phyloP scores from a whole-genome alignment of 2,113 vertebrate genomes.

The Echinops telfairi region DNA sequence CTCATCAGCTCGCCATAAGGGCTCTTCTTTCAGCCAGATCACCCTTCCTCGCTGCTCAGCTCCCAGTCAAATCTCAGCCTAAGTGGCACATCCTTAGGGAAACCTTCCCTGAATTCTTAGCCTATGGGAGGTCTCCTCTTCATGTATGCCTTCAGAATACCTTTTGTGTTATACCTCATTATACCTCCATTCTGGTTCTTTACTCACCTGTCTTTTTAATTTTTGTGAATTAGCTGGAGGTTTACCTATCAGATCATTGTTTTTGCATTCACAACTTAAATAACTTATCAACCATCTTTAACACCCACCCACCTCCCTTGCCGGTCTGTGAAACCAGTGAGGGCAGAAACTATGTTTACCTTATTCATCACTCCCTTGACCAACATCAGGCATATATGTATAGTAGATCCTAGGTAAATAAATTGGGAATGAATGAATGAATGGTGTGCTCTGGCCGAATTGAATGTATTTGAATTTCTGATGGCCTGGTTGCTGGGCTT shows the following conservation, averaged over 20 bases:
- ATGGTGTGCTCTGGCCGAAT: not conserved
- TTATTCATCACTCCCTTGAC: not conserved
- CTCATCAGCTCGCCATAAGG: not conserved
- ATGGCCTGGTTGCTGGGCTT: not conserved
- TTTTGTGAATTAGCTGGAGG: not conserved
- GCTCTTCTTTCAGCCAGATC: not conserved
- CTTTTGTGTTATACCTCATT: not conserved
- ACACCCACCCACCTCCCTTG: not conserved
- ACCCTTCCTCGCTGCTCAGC: not conserved
- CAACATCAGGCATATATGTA: not conserved
- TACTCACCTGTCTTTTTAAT: not conserved
- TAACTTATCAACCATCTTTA: not conserved
- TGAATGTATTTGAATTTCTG: not conserved
- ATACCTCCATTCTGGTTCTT: not conserved
- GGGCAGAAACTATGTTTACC: not conserved
- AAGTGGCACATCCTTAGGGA: not conserved
- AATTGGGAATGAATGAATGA: not conserved
- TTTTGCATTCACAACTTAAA: no score
- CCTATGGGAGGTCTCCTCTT: not conserved
- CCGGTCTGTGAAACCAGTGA: not conserved
- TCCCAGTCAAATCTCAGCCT: not conserved
- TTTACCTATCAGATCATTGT: no score
- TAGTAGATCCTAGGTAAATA: not conserved
- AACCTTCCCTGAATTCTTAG: not conserved
- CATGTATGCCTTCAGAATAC: not conserved